Base-by-base conservation (phyloP, 1,140 invertebrate species). In the Ectropis grisescens region DNA sequence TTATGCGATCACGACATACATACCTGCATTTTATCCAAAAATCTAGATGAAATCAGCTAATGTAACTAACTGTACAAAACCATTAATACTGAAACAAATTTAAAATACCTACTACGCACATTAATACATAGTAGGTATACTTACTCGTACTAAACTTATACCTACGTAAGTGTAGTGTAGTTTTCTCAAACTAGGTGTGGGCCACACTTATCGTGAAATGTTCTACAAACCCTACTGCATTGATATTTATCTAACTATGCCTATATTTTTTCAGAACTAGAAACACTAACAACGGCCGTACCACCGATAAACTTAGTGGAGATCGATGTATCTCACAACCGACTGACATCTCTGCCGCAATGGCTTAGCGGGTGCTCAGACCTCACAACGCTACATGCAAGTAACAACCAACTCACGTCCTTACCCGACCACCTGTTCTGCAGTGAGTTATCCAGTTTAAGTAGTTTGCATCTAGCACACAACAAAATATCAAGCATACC, bases 321-420 rank as follows among this genome's bases (percentile, higher is more conserved):
- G 48, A 71, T 94, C 10, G 90, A 94, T 57, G 85, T 93, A 7
- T 92, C 90, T 2, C 87, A 92, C 61, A 94, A 94, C 56, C 87
- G 89, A 57, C 70, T 94, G 26, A 88, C 88, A 22, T 82, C 86
- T 1, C 65, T 94, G 25, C 92, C 93, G 0, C 88, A 90, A 52
- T 94, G 92, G 92, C 82, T 90, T 22, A 88, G 87, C 12, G 87
- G 88, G n/a, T 89, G 92, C 48, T 86, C 86, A n/a, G 85, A 90
- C 33, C 79, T 94, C 24, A 85, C 86, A 14, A 87, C 86, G 11
- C 81, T 94, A 13, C 89, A 89, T 55, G 92, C 91, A 3, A 89
- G 88, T 15, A 90, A 93, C 60, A 94, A 94, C 57, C 75, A 85
- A 13, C 58, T 94, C 28, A 86, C 85, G 13, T 84, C 85, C 3